Base-by-base conservation (phyloP, 2,888 invertebrate genomes). In the Muscina levida region DNA sequence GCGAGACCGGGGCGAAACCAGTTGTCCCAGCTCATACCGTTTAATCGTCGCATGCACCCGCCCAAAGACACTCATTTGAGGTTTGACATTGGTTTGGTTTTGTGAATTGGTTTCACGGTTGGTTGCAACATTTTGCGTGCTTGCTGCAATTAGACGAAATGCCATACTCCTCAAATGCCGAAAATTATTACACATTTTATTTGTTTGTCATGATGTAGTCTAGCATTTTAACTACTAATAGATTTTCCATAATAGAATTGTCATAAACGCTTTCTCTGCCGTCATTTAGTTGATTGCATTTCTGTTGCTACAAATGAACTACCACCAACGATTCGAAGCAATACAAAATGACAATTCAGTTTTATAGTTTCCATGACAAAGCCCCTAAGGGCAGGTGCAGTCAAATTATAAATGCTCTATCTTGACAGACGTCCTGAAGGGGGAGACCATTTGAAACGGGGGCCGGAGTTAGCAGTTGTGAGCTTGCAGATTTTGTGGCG, bases 111-210 rank as follows among this genome's bases (percentile, higher is more conserved):
- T 87, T 87, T 86, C 46, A 88, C 87, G 87, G 86, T 85, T 88
- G 85, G 86, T 84, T 87, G 86, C 83, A 85, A 85, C 83, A 84
- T 84, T 87, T 85, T 85, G 87, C 87, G 87, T 87, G 88, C 85
- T 86, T 83, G 83, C 84, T 85, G 85, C 86, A 87, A 87, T 87
- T 87, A 87, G 84, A 17, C 67, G 59, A 24, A 24, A 39, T 72
- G 19, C n/a, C 39, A 10, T 68, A 42, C 74, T 48, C 82, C 83
- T 85, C 81, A 82, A 15, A 26, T n/a, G 68, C 39, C 2, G 82
- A 83, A 84, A 84, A 85, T 83, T 84, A 82, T 82, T 85, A 86
- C 84, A 84, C 82, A 85, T 85, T n/a, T 74, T 81, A 65, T 70
- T 77, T 72, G 72, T 59, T 44, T 22, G 24, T 42, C 76, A 53